Base-by-base conservation (phyloP, 2,113 vertebrate species). In the Gavialis gangeticus region DNA sequence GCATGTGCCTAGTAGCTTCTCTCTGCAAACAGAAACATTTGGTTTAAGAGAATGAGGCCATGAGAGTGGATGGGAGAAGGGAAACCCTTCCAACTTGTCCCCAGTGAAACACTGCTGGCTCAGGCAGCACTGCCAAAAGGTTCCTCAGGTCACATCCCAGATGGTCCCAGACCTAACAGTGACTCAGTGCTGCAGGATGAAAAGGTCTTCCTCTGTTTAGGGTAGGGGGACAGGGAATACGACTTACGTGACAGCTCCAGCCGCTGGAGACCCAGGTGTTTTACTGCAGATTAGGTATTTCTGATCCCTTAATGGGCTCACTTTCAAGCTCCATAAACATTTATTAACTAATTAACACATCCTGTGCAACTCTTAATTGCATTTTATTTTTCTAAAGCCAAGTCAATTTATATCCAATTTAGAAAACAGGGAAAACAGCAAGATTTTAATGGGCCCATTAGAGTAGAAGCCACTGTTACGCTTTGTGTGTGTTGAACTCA, bases 401-500 rank as follows among this genome's bases (percentile, higher is more conserved):
- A 91, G 37, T 82, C 88, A 37, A 60, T 56, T 56, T 58, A 17
- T 6, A 56, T 59, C 91, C 15, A 78, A 78, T 66, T 82, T 69
- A 75, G 8, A 58, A 84, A 89, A 37, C 0, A 0, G 22, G 34
- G 15, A 37, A 90, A 84, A 1, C 59, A 82, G 46, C 27, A 54
- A 90, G 75, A 58, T 62, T 89, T 94, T 75, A 91, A 94, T 24
- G 8, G 80, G 60, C 3, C 27, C 34, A 10, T 59, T 91, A 37
- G 21, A 79, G 83, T n/a, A 94, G 64, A 79, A 34, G 88, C 19
- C 75, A 63, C 2, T 88, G 79, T 3, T 46, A 79, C 25, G 76
- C 63, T 78, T 46, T 1, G 4, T 18, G 4, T 18, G 75, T 5
- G 84, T 85, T 91, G 82, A 89, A 98, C 98, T 98, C 94, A 98